Percentiles rank a stretch among this genome's conserved stretches.
Conservation (phyloP, 2,888 invertebrate genomes). For the Orchesella flavescens region DNA sequence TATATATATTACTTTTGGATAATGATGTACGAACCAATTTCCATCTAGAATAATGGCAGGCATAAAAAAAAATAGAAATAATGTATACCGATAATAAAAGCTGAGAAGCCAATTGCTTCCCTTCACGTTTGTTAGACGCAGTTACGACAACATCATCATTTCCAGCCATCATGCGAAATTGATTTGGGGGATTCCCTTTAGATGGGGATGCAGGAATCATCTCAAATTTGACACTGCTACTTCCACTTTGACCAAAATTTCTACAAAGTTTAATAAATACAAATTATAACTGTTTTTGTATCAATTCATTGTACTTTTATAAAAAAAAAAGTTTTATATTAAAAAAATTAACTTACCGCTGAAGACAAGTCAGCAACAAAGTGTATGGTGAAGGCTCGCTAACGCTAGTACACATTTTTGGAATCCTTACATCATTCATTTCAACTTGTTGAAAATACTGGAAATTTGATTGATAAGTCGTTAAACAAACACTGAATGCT, state of each 20-base stretch:
- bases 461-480: too few species aligned
- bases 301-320: too few species aligned
- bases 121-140: conserved; percentile 88
- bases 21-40: not conserved
- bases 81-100: conserved; percentile 75
- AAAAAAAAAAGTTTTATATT: too few species aligned
- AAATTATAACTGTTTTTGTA: too few species aligned
- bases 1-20: not conserved
- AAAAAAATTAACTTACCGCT: conserved; percentile 79
- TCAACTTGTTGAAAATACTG: conserved; percentile 93
- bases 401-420: conserved; percentile 95
- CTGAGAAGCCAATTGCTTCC: conserved; percentile 96
- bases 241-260: conserved; percentile 92
- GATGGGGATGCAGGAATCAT: conserved; percentile 82
- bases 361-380: conserved; percentile 91
- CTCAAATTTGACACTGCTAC: conserved; percentile 86
- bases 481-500: too few species aligned
- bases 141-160: conserved; percentile 89
- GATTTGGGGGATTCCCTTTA: conserved; percentile 87
- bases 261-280: too few species aligned
- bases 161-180: conserved; percentile 95
- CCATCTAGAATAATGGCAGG: too few species aligned
- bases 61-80: not conserved
- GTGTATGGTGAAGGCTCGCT: conserved; percentile 97
- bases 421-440: conserved; percentile 94